Conservation (phyloP, 1,140 invertebrate genomes). For the Philotrypesis tridentata region DNA sequence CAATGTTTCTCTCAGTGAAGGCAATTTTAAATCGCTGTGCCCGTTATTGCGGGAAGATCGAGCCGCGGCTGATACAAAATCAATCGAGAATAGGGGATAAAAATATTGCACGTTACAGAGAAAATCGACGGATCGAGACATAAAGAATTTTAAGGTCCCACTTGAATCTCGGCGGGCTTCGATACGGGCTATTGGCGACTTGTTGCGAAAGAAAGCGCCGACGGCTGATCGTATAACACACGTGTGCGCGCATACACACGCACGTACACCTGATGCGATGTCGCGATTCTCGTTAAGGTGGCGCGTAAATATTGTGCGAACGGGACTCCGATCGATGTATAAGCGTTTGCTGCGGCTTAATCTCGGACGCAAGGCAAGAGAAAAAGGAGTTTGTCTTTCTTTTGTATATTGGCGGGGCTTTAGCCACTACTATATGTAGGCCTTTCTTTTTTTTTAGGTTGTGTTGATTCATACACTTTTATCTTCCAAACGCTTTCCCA, state of each 20-base stretch:
- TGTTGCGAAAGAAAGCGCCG: slow-evolving; percentile 53
- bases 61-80: slow-evolving; percentile 1
- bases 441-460: no score
- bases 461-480: no score
- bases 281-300: slow-evolving; percentile 27
- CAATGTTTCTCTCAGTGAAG: no score
- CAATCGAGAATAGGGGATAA: neutral
- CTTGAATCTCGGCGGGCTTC: neutral
- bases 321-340: neutral
- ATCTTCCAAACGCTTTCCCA: no score
- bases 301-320: slow-evolving; percentile 26
- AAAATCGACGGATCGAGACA: slow-evolving; percentile 18
- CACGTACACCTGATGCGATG: no score
- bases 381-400: no score
- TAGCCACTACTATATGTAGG: no score
- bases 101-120: neutral
- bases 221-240: slow-evolving; percentile 1
- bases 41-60: no score
- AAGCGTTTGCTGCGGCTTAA: neutral
- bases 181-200: slow-evolving; percentile 55
- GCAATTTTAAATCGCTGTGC: no score
- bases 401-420: no score
- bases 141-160: slow-evolving; percentile 6
- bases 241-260: neutral
- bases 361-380: neutral